phyloP scores from a whole-genome alignment of 2,113 vertebrate species.

The Psilopsiagon aurifrons region DNA sequence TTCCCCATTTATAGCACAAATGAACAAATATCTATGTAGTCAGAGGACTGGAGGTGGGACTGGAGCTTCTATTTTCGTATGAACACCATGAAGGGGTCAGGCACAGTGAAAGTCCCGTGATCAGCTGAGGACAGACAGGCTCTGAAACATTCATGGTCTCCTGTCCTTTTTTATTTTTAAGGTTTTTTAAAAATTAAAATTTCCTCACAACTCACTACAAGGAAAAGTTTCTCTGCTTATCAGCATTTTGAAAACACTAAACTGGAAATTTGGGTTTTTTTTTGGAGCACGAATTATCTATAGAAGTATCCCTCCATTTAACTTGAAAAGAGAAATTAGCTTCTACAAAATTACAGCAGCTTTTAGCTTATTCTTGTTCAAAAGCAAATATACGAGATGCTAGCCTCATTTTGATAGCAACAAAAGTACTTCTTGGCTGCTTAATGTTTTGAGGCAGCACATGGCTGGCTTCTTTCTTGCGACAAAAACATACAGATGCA shows the following conservation, averaged over 20 bases:
- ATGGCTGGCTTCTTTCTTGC: slow-evolving; percentile 39
- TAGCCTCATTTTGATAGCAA: slow-evolving; percentile 49
- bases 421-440: slow-evolving; percentile 54
- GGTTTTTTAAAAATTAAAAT: neutral
- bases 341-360: slow-evolving; percentile 40
- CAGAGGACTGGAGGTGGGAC: slow-evolving; percentile 50
- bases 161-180: neutral
- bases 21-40: slow-evolving; percentile 54
- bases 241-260: neutral
- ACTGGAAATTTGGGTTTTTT: neutral
- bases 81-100: slow-evolving; percentile 17
- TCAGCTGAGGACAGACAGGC: slow-evolving; percentile 48
- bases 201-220: neutral
- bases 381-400: slow-evolving; percentile 42
- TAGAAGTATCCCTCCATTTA: slow-evolving; percentile 34
- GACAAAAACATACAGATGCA: slow-evolving; percentile 64
- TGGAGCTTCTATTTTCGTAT: slow-evolving; percentile 57
- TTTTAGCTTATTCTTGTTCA: slow-evolving; percentile 55
- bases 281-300: neutral
- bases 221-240: slow-evolving; percentile 11
- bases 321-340: slow-evolving; percentile 59
- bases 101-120: slow-evolving; percentile 40
- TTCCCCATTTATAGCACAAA: slow-evolving; percentile 57
- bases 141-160: neutral
- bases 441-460: slow-evolving; percentile 62